Evolutionary conservation across 2,797 vertebrate species (phyloP), one percentile per base, ranked within the genome.

Genomic region (Vireo griseus): DNA sequence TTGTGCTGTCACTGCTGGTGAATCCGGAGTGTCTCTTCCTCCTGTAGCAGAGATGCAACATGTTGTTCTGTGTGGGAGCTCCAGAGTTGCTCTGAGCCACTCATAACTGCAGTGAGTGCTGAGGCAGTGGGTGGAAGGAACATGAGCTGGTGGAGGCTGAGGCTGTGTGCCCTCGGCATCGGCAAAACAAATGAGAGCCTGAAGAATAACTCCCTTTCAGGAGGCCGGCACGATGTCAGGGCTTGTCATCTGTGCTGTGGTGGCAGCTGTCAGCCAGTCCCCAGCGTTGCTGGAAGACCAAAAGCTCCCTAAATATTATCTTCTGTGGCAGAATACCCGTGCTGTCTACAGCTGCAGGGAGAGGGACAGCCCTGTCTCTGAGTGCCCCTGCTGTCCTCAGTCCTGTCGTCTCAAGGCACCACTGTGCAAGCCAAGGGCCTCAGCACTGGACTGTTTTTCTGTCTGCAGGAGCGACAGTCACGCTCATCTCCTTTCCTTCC

Each of bases 261-360:
- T 73, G 83, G 80, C 92, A 92, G 95, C 91, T 91, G 91, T 65
- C 88, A 78, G 93, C 50, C 71, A 9, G 55, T 59, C 91, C 77
- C 69, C 62, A 62, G 87, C 1, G 1, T 6, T 47, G 68, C 90
- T 89, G 76, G 72, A 24, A 72, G 90, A 66, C 82, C 82, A 78
- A 73, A 84, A 80, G 85, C 93, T 94, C 73, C 83, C 82, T 83
- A 94, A 90, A 88, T 92, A 54, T 94, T 91, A 74, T 91, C 65
- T 88, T 61, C 50, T 82, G 85, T 45, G 50, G 75, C 89, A 92
- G 94, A 67, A 61, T 28, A 9, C 2, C 45, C 16, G 59, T 6
- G 77, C 92, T 79, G 86, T 85, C 2, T 0, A 66, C 96, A 95
- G 91, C 95, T 95, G 94, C 11, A 0, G 85, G 68, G 74, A 69